phyloP scores from a whole-genome alignment of 2,888 invertebrate genomes.

The Leucophenga montana region DNA sequence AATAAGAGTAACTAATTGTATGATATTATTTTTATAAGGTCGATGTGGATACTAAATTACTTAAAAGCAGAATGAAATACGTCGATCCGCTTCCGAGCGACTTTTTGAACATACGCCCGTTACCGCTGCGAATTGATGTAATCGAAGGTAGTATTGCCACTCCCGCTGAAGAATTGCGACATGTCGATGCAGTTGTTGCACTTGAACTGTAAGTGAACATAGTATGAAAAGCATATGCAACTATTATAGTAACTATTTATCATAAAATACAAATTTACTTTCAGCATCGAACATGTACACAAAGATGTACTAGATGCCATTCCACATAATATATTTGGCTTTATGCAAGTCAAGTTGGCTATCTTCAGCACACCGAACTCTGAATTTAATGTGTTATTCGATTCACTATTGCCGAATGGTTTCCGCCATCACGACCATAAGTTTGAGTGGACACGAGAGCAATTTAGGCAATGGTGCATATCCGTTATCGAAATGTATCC shows the following conservation, averaged over 20 bases:
- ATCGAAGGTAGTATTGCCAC: conserved; percentile 85
- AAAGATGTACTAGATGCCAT: conserved; percentile 82
- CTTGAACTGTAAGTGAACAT: conserved; percentile 90
- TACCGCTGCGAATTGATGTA: conserved; percentile 73
- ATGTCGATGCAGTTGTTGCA: conserved; percentile 85
- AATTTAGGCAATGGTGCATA: conserved; percentile 88
- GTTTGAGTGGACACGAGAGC: conserved; percentile 92
- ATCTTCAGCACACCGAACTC: conserved; percentile 93
- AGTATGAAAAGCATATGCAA: not conserved
- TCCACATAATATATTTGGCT: conserved; percentile 86
- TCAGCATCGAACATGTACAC: conserved; percentile 89
- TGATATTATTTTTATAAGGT: conserved; percentile 54
- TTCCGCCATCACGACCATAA: conserved; percentile 92
- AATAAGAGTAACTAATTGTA: not conserved
- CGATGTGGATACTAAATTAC: conserved; percentile 64
- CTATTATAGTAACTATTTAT: too few species aligned
- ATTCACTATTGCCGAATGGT: conserved; percentile 73
- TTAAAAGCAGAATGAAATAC: conserved; percentile 46
- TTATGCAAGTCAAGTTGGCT: conserved; percentile 84
- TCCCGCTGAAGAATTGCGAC: conserved; percentile 79
- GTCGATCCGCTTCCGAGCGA: conserved; percentile 65
- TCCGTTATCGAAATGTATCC: conserved; percentile 82
- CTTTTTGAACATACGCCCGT: conserved; percentile 57
- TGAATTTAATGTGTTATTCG: conserved; percentile 89
- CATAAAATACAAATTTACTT: not conserved